Percentiles rank a stretch among this genome's conserved stretches.
These are phyloP conservation scores for Agelaius tricolor DNA, from an alignment of 2,113 vertebrate species.

Conservation along the genomic window DNA sequence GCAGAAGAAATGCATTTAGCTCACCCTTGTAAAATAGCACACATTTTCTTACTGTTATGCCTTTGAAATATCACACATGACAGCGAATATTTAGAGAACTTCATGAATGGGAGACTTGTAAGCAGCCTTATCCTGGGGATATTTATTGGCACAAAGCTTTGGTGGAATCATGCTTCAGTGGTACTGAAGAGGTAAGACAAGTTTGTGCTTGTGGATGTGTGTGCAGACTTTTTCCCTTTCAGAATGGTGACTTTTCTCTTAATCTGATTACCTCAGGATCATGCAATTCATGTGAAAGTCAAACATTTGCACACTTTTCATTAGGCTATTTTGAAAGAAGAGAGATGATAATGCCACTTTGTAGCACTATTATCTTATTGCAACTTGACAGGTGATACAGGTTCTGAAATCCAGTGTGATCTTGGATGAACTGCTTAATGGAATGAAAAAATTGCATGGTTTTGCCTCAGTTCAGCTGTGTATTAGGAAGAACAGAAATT, in stretches of 20 bases:
- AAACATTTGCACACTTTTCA: background rate
- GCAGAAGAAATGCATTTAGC: conserved; percentile 11
- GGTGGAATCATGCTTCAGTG: background rate
- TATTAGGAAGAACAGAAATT: background rate
- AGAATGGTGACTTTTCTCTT: background rate
- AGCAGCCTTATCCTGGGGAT: background rate
- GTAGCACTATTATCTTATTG: background rate
- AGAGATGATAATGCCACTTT: background rate
- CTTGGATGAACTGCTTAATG: background rate
- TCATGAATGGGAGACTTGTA: conserved; percentile 5
- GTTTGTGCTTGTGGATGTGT: background rate
- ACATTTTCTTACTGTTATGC: background rate
- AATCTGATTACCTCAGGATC: background rate
- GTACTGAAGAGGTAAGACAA: background rate
- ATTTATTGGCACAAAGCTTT: background rate
- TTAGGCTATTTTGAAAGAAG: background rate
- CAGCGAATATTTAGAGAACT: conserved; percentile 15
- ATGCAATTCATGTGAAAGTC: background rate
- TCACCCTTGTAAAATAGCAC: background rate
- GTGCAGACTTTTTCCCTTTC: background rate
- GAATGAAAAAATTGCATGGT: background rate
- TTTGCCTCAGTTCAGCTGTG: background rate
- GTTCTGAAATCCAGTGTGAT: background rate
- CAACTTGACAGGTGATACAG: background rate
- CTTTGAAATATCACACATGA: conserved; percentile 43